A percentile compares a stretch with the other conserved stretches of the same genome.
Conservation (phyloP, 2,888 invertebrate genomes). For the Nasonia oneida region DNA sequence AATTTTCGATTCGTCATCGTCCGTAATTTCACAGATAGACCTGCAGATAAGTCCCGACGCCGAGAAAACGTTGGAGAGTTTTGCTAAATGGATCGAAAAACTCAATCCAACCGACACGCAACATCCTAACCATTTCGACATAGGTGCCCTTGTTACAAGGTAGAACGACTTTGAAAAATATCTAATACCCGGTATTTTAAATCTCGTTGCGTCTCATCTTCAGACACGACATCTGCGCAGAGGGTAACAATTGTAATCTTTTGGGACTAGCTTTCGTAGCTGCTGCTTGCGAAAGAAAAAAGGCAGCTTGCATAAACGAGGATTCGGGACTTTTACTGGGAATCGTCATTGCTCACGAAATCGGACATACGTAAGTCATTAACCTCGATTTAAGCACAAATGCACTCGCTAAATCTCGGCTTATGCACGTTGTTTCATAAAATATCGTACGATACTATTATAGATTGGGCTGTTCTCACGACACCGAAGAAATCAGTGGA, state of each 20-base stretch:
- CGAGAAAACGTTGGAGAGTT: conserved; percentile 82
- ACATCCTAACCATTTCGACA: conserved; percentile 93
- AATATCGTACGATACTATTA: neutral
- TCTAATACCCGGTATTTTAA: conserved; percentile 75
- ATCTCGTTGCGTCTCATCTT: neutral
- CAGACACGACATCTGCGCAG: conserved; percentile 71
- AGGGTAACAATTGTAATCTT: conserved; percentile 81
- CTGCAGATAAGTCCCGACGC: conserved; percentile 80
- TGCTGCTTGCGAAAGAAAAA: conserved; percentile 91
- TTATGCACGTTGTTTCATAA: neutral
- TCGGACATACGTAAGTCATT: conserved; percentile 89
- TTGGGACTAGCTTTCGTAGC: conserved; percentile 94
- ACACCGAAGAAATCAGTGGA: conserved; percentile 90
- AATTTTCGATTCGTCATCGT: neutral
- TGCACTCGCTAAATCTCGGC: too few relatives aligned
- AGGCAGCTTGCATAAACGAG: conserved; percentile 94
- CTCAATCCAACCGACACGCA: conserved; percentile 87
- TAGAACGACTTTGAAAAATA: conserved; percentile 71
- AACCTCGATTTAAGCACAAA: too few relatives aligned
- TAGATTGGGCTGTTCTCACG: conserved; percentile 95
- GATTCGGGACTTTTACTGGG: conserved; percentile 94
- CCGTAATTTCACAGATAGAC: conserved; percentile 75
- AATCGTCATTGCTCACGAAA: conserved; percentile 93
- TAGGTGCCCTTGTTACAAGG: conserved; percentile 91
- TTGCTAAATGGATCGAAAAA: conserved; percentile 84